Evolutionary conservation across 1,140 invertebrate genomes (phyloP), one percentile per base, ranked within the genome.

Genomic region (Piezodorus guildinii): DNA sequence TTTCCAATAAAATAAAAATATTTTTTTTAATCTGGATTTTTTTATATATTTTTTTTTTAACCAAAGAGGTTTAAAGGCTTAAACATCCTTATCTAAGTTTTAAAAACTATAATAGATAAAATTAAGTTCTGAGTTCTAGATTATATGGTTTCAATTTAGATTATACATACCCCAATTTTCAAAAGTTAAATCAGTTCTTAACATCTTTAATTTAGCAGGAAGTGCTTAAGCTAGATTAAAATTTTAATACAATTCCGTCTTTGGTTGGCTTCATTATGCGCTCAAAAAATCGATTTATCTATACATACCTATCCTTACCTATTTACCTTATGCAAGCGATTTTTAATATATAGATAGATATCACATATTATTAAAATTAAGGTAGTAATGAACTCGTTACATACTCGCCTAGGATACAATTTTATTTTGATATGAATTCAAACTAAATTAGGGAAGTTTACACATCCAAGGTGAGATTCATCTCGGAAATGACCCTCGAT

Each of bases 291-390:
- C 27, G 30, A 39, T 27, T 27, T 39, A 30, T 39, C 58, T 60
- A 60, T 34, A 61, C 43, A 27, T 45, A 62, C 21, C 60, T 62
- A 46, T 62, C 44, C 60, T 46, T 46, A 46, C 44, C 21, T 46
- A 62, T 46, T 58, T 23, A 23, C 54, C 17, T 62, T 62, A 46
- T 34, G 60, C 60, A 62, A 62, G 60, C 60, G 44, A 46, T 62
- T 62, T 46, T 62, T 62, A 30, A 14, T 62, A 30, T 45, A 46
- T 62, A 46, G 17, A 45, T 49, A 27, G 23, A 62, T 62, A 62
- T 62, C 60, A 62, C 60, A 62, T 58, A 58, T 62, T 62, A 62
- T 62, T 62, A 46, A 62, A 62, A 45, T 46, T 45, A 62, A 62
- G n/a, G n/a, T 49, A 49, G 5, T 49, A 19, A 49, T 19, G 46